Evolutionary conservation across 2,797 vertebrate genomes (phyloP), one percentile per base, ranked within the genome.

Genomic region (Mycteria americana): DNA sequence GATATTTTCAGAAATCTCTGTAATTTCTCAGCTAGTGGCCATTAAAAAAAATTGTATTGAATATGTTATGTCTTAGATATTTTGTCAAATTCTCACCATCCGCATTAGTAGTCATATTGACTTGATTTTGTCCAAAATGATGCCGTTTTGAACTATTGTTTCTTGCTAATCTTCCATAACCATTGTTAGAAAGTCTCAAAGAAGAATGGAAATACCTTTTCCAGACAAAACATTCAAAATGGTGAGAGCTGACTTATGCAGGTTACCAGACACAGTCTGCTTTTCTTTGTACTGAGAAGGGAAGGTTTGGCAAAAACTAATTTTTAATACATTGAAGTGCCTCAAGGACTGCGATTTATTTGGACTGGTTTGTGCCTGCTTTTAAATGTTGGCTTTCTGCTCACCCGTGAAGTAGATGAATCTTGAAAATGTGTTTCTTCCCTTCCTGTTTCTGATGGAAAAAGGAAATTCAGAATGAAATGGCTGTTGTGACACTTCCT

Each of bases 371-470:
- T 92, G 82, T 93, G 56, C 74, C 67, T 35, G 45, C 56, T 75
- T 95, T 91, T 89, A 92, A 92, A 70, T 85, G 39, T 83, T 92
- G 82, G 59, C 78, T 89, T 95, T 90, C 51, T 86, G 13, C 51
- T 83, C 18, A 31, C 13, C 54, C 9, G 3, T 63, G 70, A 43
- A 63, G 30, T 30, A 59, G 65, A 17, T 54, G 28, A 39, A 64
- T 74, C 72, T 75, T 78, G 56, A 70, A 83, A 82, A 39, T 7
- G 7, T 50, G 14, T 48, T 91, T 68, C 27, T 54, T 91, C 56
- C 23, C 12, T 48, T 91, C 45, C 28, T 72, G 10, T 86, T 80
- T 62, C 69, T 88, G 35, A 59, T 60, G 39, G n/a, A 54, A 73
- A 59, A 72, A 68, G 18, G 14, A 81, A 68, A 88, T 91, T 72